phyloP scores from a whole-genome alignment of 2,888 invertebrate species.

The Glyphotaelius pellucidus region DNA sequence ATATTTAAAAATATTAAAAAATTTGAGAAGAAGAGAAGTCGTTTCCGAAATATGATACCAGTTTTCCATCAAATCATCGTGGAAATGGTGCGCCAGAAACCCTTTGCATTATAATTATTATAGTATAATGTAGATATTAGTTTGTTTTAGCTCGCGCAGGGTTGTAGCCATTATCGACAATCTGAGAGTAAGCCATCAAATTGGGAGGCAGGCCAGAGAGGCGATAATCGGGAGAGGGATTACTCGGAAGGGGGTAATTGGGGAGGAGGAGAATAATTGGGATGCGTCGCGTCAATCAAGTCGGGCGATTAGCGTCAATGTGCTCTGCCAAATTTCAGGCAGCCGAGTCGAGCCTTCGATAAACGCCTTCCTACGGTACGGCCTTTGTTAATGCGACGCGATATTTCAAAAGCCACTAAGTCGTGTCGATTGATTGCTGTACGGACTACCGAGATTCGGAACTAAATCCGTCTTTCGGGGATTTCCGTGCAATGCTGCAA shows the following conservation, averaged over 20 bases:
- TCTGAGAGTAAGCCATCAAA: neutral
- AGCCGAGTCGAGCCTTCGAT: slow-evolving; percentile 44
- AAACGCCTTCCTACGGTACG: slow-evolving; percentile 26
- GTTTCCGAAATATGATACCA: neutral
- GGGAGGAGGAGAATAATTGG: slow-evolving; percentile 55
- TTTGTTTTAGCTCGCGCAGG: neutral
- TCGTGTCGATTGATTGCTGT: slow-evolving; percentile 52
- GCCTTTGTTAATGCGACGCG: slow-evolving; percentile 54
- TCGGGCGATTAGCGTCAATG: slow-evolving; percentile 61
- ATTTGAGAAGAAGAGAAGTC: too few relatives aligned
- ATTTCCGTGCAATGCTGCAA: neutral
- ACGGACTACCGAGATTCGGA: slow-evolving; percentile 14
- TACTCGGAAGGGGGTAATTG: neutral
- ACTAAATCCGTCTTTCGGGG: neutral
- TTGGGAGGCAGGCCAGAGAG: neutral
- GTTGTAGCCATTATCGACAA: neutral
- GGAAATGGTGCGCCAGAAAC: neutral
- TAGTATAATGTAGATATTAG: neutral
- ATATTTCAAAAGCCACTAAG: slow-evolving; percentile 60
- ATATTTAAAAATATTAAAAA: too few relatives aligned
- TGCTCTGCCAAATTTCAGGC: slow-evolving; percentile 61
- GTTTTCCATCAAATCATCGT: neutral
- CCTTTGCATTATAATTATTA: neutral
- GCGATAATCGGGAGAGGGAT: neutral
- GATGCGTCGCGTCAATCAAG: slow-evolving; percentile 59